Evolutionary conservation across 2,888 invertebrate genomes (phyloP).

Genomic region (Spilosoma lubricipeda): DNA sequence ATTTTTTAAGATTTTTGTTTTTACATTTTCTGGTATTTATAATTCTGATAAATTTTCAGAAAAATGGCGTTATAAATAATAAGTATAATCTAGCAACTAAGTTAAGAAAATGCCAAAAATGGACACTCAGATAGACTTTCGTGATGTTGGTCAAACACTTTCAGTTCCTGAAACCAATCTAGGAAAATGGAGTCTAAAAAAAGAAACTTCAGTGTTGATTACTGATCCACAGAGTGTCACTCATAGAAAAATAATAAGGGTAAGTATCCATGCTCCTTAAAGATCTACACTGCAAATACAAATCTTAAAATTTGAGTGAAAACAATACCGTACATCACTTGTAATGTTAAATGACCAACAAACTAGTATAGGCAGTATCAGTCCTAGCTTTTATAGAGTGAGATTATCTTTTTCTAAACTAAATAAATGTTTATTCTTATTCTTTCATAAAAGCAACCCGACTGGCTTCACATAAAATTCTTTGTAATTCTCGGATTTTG

Average conservation of each 20-base stretch:
- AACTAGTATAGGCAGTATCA: too few species aligned
- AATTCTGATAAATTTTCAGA: constrained; percentile 25
- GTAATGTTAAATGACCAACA: too few species aligned
- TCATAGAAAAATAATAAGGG: constrained; percentile 77
- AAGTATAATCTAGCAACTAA: constrained; percentile 24
- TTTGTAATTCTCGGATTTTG: too few species aligned
- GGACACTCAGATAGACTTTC: constrained; percentile 54
- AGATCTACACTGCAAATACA: not conserved
- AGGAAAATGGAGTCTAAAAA: constrained; percentile 54
- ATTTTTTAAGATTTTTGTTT: not conserved
- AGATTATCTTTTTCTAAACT: too few species aligned
- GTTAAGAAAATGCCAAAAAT: constrained; percentile 37
- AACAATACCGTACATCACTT: too few species aligned
- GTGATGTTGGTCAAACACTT: constrained; percentile 32
- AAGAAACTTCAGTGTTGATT: constrained; percentile 55
- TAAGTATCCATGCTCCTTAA: constrained; percentile 47
- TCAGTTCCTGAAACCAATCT: constrained; percentile 35
- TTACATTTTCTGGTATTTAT: not conserved
- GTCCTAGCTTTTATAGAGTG: too few species aligned
- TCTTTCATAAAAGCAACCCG: too few species aligned
- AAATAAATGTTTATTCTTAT: too few species aligned
- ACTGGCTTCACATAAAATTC: too few species aligned
- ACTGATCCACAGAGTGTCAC: constrained; percentile 59
- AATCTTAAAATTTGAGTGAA: too few species aligned
- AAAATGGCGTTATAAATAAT: constrained; percentile 21